These are phyloP conservation scores for Arothron firmamentum DNA, from an alignment of 2,113 vertebrate species.

Conservation along the genomic window DNA sequence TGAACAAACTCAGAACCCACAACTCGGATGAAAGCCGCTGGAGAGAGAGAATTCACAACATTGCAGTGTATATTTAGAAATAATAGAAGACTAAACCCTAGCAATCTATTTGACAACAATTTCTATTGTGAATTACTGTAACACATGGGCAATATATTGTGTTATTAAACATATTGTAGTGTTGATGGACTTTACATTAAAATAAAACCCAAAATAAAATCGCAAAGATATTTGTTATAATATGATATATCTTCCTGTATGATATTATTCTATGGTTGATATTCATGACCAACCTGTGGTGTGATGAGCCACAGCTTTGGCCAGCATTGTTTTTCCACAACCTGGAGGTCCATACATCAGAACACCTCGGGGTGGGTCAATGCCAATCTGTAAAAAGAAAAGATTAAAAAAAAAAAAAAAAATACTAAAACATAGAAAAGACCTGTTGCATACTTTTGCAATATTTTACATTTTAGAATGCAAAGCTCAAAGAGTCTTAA, in stretches of 20 bases:
- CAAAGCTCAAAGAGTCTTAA: background rate
- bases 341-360: constrained; percentile 94
- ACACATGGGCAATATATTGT: no score
- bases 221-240: background rate
- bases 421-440: background rate
- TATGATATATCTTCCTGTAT: background rate
- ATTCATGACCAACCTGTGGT: constrained; percentile 79
- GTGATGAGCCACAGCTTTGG: constrained; percentile 93
- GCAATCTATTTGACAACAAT: no score
- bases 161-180: no score
- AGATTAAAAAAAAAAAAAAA: background rate
- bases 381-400: constrained; percentile 81
- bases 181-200: no score
- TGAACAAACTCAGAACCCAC: constrained; percentile 96
- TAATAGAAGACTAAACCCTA: no score
- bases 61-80: background rate
- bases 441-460: background rate
- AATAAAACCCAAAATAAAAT: background rate
- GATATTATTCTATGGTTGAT: no score
- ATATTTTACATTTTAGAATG: background rate
- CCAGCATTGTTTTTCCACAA: constrained; percentile 94
- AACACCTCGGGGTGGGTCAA: constrained; percentile 89
- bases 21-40: constrained; percentile 93
- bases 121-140: no score
- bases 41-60: background rate